phyloP scores from a whole-genome alignment of 2,113 vertebrate genomes.

The Panthera tigris region DNA sequence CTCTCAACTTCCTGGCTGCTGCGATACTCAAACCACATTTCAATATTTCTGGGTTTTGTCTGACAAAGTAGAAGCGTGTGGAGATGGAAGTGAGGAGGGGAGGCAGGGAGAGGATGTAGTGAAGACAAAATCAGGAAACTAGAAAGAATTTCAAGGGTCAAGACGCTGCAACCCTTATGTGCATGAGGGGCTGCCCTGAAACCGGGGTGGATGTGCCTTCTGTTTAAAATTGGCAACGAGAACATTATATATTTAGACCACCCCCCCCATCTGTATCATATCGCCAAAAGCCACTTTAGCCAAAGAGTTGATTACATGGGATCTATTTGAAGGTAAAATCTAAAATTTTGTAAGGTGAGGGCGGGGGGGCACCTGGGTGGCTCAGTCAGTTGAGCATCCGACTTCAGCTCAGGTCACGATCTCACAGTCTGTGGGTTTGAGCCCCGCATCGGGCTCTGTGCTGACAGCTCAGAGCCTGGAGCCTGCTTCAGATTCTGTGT shows the following conservation, averaged over 20 bases:
- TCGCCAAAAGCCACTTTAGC: neutral
- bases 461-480: no score
- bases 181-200: neutral
- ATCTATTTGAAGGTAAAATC: neutral
- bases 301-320: neutral
- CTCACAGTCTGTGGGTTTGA: no score
- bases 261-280: neutral
- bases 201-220: accelerated
- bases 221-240: neutral
- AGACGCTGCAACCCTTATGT: neutral
- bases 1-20: slow-evolving; percentile 69
- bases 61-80: slow-evolving; percentile 25
- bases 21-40: slow-evolving; percentile 67
- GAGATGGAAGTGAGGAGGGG: neutral
- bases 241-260: no score
- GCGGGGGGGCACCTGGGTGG: neutral
- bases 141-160: neutral
- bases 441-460: no score
- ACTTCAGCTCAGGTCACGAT: no score
- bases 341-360: neutral
- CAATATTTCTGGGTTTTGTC: slow-evolving; percentile 70
- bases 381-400: no score
- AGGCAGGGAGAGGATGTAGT: neutral
- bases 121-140: neutral
- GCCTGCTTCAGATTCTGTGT: no score